Conservation (phyloP, 2,888 invertebrate species). For the Stratiomys singularior region DNA sequence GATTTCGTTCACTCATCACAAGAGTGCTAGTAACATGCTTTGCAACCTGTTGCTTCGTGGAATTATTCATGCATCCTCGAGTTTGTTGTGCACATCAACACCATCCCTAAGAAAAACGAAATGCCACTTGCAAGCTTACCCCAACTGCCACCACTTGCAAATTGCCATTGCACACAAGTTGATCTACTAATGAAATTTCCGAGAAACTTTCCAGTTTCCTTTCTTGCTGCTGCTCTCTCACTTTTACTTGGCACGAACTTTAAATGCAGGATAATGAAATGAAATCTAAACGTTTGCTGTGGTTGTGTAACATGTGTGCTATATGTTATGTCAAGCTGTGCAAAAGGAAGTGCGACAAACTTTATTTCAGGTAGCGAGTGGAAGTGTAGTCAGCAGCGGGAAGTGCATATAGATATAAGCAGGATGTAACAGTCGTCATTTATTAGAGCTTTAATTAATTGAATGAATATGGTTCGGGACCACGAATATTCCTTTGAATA, state of each 20-base stretch:
- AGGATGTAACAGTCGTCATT: too few species aligned
- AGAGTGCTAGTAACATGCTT: too few species aligned
- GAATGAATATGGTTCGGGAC: too few species aligned
- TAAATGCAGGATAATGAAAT: conserved; percentile 31
- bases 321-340: too few species aligned
- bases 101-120: neutral
- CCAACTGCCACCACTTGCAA: conserved; percentile 38
- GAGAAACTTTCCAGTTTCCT: conserved; percentile 26
- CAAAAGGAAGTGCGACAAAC: too few species aligned
- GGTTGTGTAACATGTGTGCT: neutral
- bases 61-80: neutral
- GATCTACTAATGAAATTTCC: conserved; percentile 36
- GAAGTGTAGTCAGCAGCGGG: too few species aligned
- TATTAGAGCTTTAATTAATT: too few species aligned
- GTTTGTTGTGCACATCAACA: neutral
- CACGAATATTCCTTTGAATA: too few species aligned
- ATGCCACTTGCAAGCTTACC: neutral
- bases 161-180: conserved; percentile 41
- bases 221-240: neutral
- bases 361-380: too few species aligned
- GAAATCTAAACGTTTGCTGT: neutral
- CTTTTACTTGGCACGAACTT: conserved; percentile 20
- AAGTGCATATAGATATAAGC: too few species aligned
- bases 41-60: neutral
- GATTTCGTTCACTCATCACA: too few species aligned